phyloP scores from a whole-genome alignment of 2,113 vertebrate species.

The Corynorhinus townsendii region DNA sequence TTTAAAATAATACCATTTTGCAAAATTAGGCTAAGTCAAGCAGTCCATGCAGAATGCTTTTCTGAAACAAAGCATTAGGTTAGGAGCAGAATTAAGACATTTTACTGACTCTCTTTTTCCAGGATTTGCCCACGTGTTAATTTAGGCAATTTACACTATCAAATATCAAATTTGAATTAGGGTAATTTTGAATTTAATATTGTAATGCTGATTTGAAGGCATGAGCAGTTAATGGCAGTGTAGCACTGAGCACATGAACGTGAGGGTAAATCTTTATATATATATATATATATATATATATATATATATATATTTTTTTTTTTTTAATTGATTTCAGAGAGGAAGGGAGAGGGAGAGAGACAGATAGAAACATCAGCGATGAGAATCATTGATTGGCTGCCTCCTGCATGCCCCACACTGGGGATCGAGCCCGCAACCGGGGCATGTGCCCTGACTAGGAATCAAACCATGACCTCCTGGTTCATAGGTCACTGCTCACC shows the following conservation, averaged over 20 bases:
- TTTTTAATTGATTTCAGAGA: no score
- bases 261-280: neutral
- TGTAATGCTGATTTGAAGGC: neutral
- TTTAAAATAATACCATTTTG: conserved; percentile 25
- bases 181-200: neutral
- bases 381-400: no score
- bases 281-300: no score
- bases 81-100: neutral
- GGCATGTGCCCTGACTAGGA: no score
- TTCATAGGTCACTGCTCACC: no score
- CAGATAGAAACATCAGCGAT: no score
- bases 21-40: neutral
- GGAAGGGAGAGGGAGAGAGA: no score
- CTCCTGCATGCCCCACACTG: no score
- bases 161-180: neutral
- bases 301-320: no score
- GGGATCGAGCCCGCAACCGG: no score
- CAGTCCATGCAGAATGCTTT: neutral
- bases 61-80: neutral
- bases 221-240: neutral
- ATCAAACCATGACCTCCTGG: no score
- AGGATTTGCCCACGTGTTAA: neutral
- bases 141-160: neutral
- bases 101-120: neutral
- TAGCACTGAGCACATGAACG: neutral